Evolutionary conservation across 2,113 vertebrate species (phyloP), one percentile per base, ranked within the genome.

Genomic region (Tachysurus vachellii): DNA sequence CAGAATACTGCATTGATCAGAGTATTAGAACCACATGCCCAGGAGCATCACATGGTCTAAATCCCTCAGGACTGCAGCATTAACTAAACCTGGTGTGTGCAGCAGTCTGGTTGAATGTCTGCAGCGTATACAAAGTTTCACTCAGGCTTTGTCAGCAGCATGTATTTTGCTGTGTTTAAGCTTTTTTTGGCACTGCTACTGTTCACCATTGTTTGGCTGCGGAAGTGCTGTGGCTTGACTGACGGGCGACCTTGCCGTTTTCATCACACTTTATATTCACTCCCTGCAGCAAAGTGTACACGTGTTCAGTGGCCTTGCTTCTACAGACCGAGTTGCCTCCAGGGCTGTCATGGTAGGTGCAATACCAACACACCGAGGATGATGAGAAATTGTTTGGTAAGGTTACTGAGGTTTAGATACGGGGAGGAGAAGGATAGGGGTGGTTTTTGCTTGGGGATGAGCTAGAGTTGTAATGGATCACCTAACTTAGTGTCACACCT

Each of bases 1-100:
- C 0, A 11, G 11, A 19, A 0, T 31, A 61, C 1, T 42, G 17
- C 54, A 59, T 12, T 57, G 54, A 17, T 36, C 77, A 57, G n/a
- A 56, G 53, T 36, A 17, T 7, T 36, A 10, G 19, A 80, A 12
- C 17, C 56, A 61, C 79, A 26, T 61, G 56, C 56, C 42, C 79
- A 81, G 36, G 19, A 61, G 5, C 79, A 81, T 31, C 31, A 77
- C 75, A 42, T 31, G 26, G 56, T 81, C 31, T 7, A 81, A 44
- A 44, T 81, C 79, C 79, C 79, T 21, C 19, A 26, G 36, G 19
- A 81, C 79, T 61, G 56, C 79, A 81, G 79, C 56, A 81, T 31
- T 61, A 61, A 81, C 31, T 61, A 44, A 61, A 42, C 31, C 13
- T 14, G 79, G 19, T 81, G 28, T 53, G 53, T 36, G 54, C 26